Evolutionary conservation across 2,888 invertebrate species (phyloP), one percentile per base, ranked within the genome.

Genomic region (Hyles lineata): DNA sequence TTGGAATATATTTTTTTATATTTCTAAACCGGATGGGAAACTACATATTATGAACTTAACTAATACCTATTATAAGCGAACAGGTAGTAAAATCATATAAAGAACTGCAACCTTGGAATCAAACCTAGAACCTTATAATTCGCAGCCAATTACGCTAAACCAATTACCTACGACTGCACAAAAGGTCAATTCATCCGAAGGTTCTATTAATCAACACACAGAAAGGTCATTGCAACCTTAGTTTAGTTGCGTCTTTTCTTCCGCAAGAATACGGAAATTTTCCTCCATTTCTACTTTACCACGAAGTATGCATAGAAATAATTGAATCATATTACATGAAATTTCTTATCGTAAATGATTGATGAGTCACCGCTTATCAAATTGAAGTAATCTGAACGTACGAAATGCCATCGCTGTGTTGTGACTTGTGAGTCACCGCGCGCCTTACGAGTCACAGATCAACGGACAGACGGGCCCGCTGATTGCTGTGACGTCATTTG

Each of bases 281-380:
- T 67, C 67, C 67, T 67, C 29, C 60, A 43, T 35, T 35, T 58
- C 29, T 29, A 55, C 25, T 21, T 59, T 63, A 67, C 67, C 50
- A 21, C 67, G 67, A 67, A 67, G 43, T 50, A 17, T 62, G 32
- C 32, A 25, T n/a, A 60, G 25, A 43, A 69, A 50, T 67, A n/a
- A 35, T 72, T 72, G 70, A 72, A 72, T 72, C 72, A 72, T 70
- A n/a, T 70, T 72, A 35, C 43, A 60, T 72, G 50, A 72, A 70
- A 59, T 50, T 60, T 3, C 25, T 69, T 59, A 58, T 72, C 72
- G 23, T 32, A 55, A 23, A 21, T 23, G 55, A 58, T 72, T 35
- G 67, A 72, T 72, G 72, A 63, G 67, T 72, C 72, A 72, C 35
- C 32, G 19, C 35, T 67, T 67, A 67, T 50, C 67, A 67, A 67